Base-by-base conservation (phyloP, 2,113 vertebrate species). In the Cephalopholis sonnerati region DNA sequence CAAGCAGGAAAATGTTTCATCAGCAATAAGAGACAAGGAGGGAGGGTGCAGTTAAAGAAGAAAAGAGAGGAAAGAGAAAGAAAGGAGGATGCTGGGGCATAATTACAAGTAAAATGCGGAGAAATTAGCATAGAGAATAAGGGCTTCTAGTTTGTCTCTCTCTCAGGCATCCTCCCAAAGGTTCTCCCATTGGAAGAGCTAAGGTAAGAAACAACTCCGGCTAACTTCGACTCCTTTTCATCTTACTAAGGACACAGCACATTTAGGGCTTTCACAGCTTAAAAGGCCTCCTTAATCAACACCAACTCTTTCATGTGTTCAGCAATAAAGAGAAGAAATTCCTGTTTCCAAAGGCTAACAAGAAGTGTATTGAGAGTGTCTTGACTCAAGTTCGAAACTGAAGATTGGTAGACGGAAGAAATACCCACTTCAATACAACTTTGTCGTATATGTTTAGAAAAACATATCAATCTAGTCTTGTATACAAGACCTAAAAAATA, bases 201-300 rank as follows among this genome's bases (percentile, higher is more conserved):
- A 90, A 93, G 89, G 91, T 93, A 92, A 92, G 92, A 93, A 91
- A 87, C 58, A 87, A 89, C 88, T 90, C 81, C 20, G 81, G 87
- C 87, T 89, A 92, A 92, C 91, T 93, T 90, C 27, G 29, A 79
- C 83, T 91, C 70, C 88, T 93, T 93, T 93, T 93, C 83, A 93
- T 93, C 90, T 93, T 92, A 90, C 83, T 90, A 93, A 92, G 93
- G 89, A 93, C 91, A 93, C 92, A 93, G 92, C 92, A 92, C 86
- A 92, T 91, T 92, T 89, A 90, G 88, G 89, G 85, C 89, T 94
- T 91, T 87, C 89, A 85, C 79, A 75, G 91, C 93, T 93, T 93
- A 90, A 93, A 93, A 93, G 85, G 83, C 87, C 90, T 88, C 88
- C 87, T 89, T 93, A 91, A 93, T 93, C 93, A 93, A 92, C 91